phyloP scores from a whole-genome alignment of 2,113 vertebrate genomes.

The Argyrosomus japonicus region DNA sequence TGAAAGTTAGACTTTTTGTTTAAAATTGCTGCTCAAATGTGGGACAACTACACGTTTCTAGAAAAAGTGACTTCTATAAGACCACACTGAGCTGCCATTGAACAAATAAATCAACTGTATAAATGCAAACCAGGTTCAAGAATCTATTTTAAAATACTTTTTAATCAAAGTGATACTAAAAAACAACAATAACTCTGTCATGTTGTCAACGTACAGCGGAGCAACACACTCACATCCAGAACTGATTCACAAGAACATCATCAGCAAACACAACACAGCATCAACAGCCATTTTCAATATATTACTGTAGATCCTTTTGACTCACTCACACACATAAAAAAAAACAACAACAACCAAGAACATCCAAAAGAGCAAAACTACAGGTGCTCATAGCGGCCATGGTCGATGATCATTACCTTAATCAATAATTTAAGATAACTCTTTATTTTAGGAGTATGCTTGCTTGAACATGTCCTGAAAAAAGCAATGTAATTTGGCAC shows the following conservation, averaged over 20 bases:
- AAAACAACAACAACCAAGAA: slow-evolving; percentile 7
- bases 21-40: too few relatives aligned
- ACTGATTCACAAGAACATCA: slow-evolving; percentile 59
- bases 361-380: not conserved
- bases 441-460: not conserved
- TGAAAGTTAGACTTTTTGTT: too few relatives aligned
- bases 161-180: slow-evolving; percentile 74
- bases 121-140: not conserved
- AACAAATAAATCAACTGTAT: not conserved
- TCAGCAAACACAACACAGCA: slow-evolving; percentile 48
- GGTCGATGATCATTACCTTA: too few relatives aligned
- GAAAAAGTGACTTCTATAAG: not conserved
- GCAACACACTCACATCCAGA: slow-evolving; percentile 57
- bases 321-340: slow-evolving; percentile 7
- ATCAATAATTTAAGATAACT: not conserved
- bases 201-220: slow-evolving; percentile 15
- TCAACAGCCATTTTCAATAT: slow-evolving; percentile 50
- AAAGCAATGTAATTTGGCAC: not conserved
- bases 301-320: slow-evolving; percentile 39
- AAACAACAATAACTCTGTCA: slow-evolving; percentile 9
- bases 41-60: too few relatives aligned
- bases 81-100: not conserved
- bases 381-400: not conserved
- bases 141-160: slow-evolving; percentile 36
- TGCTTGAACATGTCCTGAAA: not conserved